phyloP scores from a whole-genome alignment of 2,888 invertebrate genomes.

The Hemicrepidius hirtus region DNA sequence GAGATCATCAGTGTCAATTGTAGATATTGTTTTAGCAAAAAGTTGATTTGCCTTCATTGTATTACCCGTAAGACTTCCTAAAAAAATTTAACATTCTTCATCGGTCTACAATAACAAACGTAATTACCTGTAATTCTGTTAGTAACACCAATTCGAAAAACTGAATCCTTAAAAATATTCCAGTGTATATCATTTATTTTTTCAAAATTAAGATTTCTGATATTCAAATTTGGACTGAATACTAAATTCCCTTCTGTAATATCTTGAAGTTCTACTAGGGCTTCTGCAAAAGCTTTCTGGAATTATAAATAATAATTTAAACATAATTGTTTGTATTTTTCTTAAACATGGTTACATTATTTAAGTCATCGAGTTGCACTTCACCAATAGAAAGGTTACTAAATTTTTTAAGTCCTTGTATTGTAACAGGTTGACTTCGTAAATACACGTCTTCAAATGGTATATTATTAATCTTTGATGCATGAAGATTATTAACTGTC shows the following conservation, averaged over 20 bases:
- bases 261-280: conserved; percentile 41
- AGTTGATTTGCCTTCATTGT: conserved; percentile 57
- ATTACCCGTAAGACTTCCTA: conserved; percentile 61
- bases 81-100: too few relatives aligned
- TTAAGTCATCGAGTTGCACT: conserved; percentile 9
- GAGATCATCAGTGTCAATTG: conserved; percentile 56
- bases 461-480: conserved; percentile 61
- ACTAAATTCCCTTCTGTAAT: conserved; percentile 45
- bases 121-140: conserved; percentile 59
- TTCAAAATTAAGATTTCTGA: conserved; percentile 64
- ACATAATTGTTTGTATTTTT: background rate
- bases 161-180: conserved; percentile 63
- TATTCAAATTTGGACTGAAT: conserved; percentile 58
- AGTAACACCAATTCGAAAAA: conserved; percentile 62
- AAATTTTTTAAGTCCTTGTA: conserved; percentile 40
- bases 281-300: conserved; percentile 45
- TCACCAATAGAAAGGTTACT: conserved; percentile 8
- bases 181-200: conserved; percentile 65
- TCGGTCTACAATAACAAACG: too few relatives aligned
- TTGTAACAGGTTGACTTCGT: conserved; percentile 50
- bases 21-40: conserved; percentile 56
- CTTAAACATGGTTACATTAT: conserved; percentile 17
- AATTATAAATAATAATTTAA: conserved; percentile 28
- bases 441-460: conserved; percentile 61
- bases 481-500: conserved; percentile 55